These are phyloP conservation scores for Amiota mariae DNA, from an alignment of 2,888 invertebrate species.

Conservation along the genomic window DNA sequence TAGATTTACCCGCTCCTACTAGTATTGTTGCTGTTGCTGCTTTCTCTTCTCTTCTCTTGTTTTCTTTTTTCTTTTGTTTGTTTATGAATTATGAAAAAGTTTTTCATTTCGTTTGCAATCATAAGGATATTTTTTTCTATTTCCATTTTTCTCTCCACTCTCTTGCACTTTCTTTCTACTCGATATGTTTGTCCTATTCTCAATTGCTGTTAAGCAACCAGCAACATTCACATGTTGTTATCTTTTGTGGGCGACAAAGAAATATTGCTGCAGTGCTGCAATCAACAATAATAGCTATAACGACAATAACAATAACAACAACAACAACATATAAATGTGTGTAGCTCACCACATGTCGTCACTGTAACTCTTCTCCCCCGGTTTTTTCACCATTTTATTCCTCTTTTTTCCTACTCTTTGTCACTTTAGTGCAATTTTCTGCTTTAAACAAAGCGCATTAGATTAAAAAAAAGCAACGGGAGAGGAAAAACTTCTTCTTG, in stretches of 20 bases:
- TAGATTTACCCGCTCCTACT: no score
- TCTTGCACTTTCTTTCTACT: neutral
- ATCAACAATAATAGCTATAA: constrained; percentile 15
- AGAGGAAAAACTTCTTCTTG: no score
- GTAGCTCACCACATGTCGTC: neutral
- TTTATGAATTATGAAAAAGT: constrained; percentile 25
- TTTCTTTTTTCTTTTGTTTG: neutral
- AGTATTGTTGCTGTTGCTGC: no score
- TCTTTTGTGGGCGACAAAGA: constrained; percentile 60
- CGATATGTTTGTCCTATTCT: neutral
- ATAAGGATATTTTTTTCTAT: constrained; percentile 3
- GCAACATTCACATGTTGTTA: constrained; percentile 44
- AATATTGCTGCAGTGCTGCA: constrained; percentile 57
- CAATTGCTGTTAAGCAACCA: neutral
- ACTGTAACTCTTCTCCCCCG: neutral
- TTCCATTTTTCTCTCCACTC: neutral
- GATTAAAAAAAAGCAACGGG: neutral
- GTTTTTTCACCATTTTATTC: no score
- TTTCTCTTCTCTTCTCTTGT: no score
- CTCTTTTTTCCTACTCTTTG: neutral
- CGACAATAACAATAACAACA: constrained; percentile 10
- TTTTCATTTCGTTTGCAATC: constrained; percentile 6
- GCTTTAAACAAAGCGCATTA: constrained; percentile 24
- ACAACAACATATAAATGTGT: neutral
- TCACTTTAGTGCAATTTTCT: constrained; percentile 6